Conservation (phyloP, 2,888 invertebrate genomes). For the Deilephila porcellus region DNA sequence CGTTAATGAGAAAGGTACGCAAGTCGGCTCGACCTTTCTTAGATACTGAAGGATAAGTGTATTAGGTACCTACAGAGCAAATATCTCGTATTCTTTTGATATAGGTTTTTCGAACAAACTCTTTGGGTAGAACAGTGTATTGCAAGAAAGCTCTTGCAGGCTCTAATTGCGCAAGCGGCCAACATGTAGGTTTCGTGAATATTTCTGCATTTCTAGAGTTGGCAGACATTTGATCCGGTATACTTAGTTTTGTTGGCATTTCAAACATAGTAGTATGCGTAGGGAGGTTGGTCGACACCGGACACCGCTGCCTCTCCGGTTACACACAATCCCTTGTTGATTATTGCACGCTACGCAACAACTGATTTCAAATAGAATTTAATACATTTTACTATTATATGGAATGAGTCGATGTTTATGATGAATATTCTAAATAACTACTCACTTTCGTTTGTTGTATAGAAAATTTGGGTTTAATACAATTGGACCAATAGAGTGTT, state of each 20-base stretch:
- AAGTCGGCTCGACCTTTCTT: neutral
- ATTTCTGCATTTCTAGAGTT: constrained; percentile 23
- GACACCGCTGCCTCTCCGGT: constrained; percentile 66
- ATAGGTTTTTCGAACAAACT: neutral
- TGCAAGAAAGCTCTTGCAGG: neutral
- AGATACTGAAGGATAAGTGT: neutral
- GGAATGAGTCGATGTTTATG: neutral
- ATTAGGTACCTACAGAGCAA: neutral
- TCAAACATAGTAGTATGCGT: constrained; percentile 56
- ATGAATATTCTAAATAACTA: neutral
- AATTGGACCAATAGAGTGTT: neutral
- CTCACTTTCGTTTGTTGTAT: no score
- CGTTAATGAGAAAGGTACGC: constrained; percentile 12
- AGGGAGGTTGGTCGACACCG: constrained; percentile 66
- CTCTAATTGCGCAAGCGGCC: constrained; percentile 25
- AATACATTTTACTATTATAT: constrained; percentile 30
- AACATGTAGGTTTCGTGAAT: constrained; percentile 33
- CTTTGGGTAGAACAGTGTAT: neutral
- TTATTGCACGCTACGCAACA: constrained; percentile 59
- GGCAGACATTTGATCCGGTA: constrained; percentile 49
- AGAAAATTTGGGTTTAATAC: neutral
- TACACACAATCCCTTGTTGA: constrained; percentile 71
- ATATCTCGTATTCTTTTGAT: neutral
- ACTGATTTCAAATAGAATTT: constrained; percentile 52
- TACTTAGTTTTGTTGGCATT: constrained; percentile 47